These are phyloP conservation scores for Prolemur simus DNA, from an alignment of 2,113 vertebrate genomes.

Conservation along the genomic window DNA sequence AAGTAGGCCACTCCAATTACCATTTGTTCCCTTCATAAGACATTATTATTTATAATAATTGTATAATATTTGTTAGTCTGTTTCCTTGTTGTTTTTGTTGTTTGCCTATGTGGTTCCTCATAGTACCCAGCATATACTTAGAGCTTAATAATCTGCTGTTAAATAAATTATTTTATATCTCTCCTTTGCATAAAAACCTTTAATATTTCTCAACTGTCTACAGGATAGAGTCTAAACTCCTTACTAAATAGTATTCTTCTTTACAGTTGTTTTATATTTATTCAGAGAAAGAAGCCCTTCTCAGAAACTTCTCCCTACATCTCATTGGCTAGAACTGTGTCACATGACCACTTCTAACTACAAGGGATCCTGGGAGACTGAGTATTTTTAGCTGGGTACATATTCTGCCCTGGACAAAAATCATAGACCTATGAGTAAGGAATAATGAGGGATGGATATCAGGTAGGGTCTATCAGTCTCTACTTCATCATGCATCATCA, in stretches of 20 bases:
- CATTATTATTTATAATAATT: not conserved
- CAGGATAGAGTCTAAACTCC: not conserved
- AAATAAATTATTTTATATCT: not conserved
- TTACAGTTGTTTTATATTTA: not conserved
- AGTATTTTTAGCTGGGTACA: not conserved
- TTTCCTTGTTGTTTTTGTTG: not conserved
- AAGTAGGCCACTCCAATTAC: slow-evolving; percentile 21
- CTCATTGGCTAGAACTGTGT: not conserved
- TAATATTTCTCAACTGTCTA: not conserved
- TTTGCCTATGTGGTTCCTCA: not conserved
- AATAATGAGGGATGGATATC: not conserved
- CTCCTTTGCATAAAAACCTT: not conserved
- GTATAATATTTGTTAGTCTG: not conserved
- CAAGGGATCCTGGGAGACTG: not conserved
- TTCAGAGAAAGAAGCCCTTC: not conserved
- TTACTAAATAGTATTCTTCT: not conserved
- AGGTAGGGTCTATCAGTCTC: not conserved
- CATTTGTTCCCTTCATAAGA: slow-evolving; percentile 26
- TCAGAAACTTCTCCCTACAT: not conserved
- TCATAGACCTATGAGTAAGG: not conserved
- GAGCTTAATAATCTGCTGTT: not conserved
- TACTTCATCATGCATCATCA: not conserved
- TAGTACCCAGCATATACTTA: not conserved
- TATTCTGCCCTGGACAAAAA: slow-evolving; percentile 20
- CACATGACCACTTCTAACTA: not conserved